These are phyloP conservation scores for Gryllus bimaculatus DNA, from an alignment of 1,140 invertebrate genomes.

Conservation along the genomic window DNA sequence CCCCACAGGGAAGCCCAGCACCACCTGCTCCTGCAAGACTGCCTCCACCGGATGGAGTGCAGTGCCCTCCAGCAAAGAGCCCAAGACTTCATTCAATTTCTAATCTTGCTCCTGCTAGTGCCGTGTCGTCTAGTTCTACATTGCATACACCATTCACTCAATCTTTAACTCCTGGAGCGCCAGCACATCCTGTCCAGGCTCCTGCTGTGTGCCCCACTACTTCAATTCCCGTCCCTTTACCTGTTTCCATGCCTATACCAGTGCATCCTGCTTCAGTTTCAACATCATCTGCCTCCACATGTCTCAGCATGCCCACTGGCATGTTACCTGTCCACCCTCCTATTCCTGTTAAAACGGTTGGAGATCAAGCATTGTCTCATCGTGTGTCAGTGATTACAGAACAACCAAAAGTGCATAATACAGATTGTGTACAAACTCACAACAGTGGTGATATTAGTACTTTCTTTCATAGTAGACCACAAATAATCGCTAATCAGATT, in stretches of 20 bases:
- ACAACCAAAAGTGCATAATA: constrained; percentile 32
- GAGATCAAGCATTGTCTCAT: constrained; percentile 9
- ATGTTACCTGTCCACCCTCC: constrained; percentile 32
- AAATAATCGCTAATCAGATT: constrained; percentile 11
- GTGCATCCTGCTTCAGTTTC: neutral
- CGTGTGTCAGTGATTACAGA: constrained; percentile 40
- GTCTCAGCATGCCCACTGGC: neutral
- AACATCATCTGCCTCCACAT: neutral
- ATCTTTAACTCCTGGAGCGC: neutral
- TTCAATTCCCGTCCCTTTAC: constrained; percentile 45
- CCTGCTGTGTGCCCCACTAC: constrained; percentile 31
- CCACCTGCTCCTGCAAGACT: constrained; percentile 42
- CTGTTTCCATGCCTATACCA: constrained; percentile 36
- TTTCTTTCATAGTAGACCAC: constrained; percentile 19
- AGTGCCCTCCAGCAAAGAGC: constrained; percentile 7
- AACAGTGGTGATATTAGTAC: constrained; percentile 10
- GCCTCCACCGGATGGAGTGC: constrained; percentile 24
- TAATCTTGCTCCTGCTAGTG: neutral
- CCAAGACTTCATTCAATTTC: constrained; percentile 9
- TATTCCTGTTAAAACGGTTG: constrained; percentile 28
- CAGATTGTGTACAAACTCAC: constrained; percentile 16
- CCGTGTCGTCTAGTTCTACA: neutral
- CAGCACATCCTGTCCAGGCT: neutral
- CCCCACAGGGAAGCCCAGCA: constrained; percentile 48
- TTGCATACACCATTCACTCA: neutral